phyloP scores from a whole-genome alignment of 1,140 invertebrate genomes.

The Proctacanthus coquilletti region DNA sequence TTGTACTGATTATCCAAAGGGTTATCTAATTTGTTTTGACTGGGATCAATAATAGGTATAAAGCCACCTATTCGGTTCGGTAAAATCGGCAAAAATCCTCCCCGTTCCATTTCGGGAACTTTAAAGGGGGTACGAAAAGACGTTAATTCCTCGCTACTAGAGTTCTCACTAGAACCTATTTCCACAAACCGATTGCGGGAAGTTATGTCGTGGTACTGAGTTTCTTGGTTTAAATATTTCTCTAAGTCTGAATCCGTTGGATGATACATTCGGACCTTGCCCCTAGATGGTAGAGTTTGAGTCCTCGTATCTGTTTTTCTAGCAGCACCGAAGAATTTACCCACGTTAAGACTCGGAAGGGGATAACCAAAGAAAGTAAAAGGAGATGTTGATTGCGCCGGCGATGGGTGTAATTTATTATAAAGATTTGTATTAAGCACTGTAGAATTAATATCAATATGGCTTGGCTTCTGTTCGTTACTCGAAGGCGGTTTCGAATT shows the following conservation, averaged over 20 bases:
- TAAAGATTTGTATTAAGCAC: constrained; percentile 41
- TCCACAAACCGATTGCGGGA: constrained; percentile 20
- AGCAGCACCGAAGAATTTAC: constrained; percentile 22
- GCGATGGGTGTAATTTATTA: constrained; percentile 30
- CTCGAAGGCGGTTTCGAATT: constrained; percentile 9
- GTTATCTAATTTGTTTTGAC: constrained; percentile 7
- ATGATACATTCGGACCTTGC: constrained; percentile 26
- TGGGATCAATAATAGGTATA: constrained; percentile 44
- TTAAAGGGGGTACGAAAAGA: constrained; percentile 33
- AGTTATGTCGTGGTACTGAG: constrained; percentile 8
- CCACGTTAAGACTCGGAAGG: constrained; percentile 43
- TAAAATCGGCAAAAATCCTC: constrained; percentile 54
- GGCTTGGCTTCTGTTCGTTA: constrained; percentile 23
- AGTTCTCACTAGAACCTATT: constrained; percentile 28
- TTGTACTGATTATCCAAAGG: background rate
- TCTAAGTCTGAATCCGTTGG: constrained; percentile 29
- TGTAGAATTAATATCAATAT: constrained; percentile 45
- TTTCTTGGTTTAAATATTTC: constrained; percentile 19
- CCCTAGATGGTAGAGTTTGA: constrained; percentile 16
- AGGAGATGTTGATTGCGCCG: constrained; percentile 31
- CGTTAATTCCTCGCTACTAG: constrained; percentile 24
- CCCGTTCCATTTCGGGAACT: constrained; percentile 48
- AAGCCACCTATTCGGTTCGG: constrained; percentile 53
- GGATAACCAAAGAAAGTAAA: constrained; percentile 77
- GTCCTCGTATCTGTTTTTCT: constrained; percentile 14